Base-by-base conservation (phyloP, 2,797 vertebrate species). In the Denticeps clupeoides region DNA sequence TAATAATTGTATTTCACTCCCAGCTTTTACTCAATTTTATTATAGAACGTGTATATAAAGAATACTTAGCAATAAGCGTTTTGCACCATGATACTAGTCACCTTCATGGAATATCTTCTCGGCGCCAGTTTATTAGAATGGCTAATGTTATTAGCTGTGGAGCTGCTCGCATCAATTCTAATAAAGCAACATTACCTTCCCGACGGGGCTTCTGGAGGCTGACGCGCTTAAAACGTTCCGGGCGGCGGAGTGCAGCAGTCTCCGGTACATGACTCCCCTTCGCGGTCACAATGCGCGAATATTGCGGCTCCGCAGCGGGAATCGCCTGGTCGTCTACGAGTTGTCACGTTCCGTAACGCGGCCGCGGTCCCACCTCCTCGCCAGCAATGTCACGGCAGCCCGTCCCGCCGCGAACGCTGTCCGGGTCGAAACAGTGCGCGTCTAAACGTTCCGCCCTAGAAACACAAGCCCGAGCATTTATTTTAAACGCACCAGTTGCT, bases 301-400 rank as follows among this genome's bases (percentile, higher is more conserved):
- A 37, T 25, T 38, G 46, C 18, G 42, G 54, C 46, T 18, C n/a
- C 48, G 13, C 57, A 68, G 60, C 68, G 53, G 65, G 49, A 57
- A 48, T 33, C 18, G 45, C 4, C 4, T 12, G 32, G 16, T 31
- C 35, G 54, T 3, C 43, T 12, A 7, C 7, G 16, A 45, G 57
- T 47, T 5, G 41, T 45, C 45, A 33, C 49, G 65, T 75, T 77
- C 38, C 56, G 25, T 72, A 73, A 74, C 67, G 46, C 53, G 48
- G 47, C 27, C 12, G 26, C 49, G 41, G 37, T 52, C 61, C 61
- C 52, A 53, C 58, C 61, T 31, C 55, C 32, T 49, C 54, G 41
- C 24, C 29, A 21, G 64, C 81, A 84, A 85, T 79, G 82, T 85
- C 81, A 86, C 66, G 63, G 74, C 66, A 64, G 67, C 51, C 41